Evolutionary conservation across 37 sponge, comb jelly and placozoan species (phyloP), one percentile per base, ranked within the genome.

Genomic region (Aplysina aerophoba): DNA sequence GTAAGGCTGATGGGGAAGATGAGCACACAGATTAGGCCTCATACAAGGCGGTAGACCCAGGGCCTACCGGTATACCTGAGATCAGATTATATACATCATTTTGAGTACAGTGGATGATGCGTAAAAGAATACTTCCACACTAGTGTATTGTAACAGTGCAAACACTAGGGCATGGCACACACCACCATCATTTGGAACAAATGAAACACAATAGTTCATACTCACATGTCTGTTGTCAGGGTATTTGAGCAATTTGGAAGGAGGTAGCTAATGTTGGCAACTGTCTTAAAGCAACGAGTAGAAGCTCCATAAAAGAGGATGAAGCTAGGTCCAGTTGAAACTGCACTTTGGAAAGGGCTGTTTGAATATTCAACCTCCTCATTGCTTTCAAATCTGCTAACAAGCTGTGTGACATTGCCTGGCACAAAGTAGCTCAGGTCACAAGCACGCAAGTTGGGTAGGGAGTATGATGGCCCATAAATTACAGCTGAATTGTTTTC

Each of bases 241-340:
- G 55, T 33, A 39, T 88, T 75, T 22, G 94, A 93, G 83, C 94
- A 93, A 86, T 93, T 93, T 59, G 94, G 94, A 5, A 93, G 69
- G 24, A 93, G 86, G 62, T 88, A 93, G 19, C 86, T 88, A 20
- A 88, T 37, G 59, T 85, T 82, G 17, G 73, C 87, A 1, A 90
- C 91, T 79, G 73, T 73, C 82, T 93, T 93, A 36, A 83, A 90
- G 77, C 94, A 93, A 20, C 59, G 72, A 1, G 88, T 85, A 25
- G 94, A 93, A 62, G 94, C 87, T 35, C 94, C 94, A 88, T 87
- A 93, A 77, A 93, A 93, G 58, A 83, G 87, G 34, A 90, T 41
- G 65, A 60, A 88, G 69, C 69, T 87, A 0, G 91, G 91, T 6
- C 90, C 90, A 78, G 94, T 93, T 13, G 91, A 17, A 24, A 75